Conservation (phyloP, 2,888 invertebrate species). For the Megamerina dolium region DNA sequence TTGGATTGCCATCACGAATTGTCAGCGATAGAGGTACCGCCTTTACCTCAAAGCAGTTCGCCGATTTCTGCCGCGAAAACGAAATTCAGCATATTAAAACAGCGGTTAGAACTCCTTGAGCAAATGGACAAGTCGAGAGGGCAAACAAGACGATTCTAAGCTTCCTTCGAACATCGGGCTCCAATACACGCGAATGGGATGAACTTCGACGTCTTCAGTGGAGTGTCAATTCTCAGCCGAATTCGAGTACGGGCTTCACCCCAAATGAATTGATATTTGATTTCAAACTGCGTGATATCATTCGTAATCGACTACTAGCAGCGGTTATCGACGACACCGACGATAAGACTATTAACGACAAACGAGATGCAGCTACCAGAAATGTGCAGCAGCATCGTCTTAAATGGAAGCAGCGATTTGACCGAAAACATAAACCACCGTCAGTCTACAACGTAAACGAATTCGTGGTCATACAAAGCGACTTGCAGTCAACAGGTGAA, state of each 20-base stretch:
- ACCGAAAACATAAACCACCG: slow-evolving; percentile 3
- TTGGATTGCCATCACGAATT: slow-evolving; percentile 26
- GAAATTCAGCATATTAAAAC: slow-evolving; percentile 15
- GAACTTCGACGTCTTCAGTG: slow-evolving; percentile 4
- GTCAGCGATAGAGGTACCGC: slow-evolving; percentile 25
- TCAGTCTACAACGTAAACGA: slow-evolving; percentile 3
- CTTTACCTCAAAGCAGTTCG: slow-evolving; percentile 22
- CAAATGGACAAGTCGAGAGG: slow-evolving; percentile 15
- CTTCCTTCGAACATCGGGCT: slow-evolving; percentile 20
- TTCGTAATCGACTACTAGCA: slow-evolving; percentile 7
- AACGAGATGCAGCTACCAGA: slow-evolving; percentile 5
- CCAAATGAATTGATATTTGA: slow-evolving; percentile 21
- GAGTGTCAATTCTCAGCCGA: slow-evolving; percentile 11
- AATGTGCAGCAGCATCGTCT: slow-evolving; percentile 12
- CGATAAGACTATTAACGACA: slow-evolving; percentile 6
- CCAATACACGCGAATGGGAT: slow-evolving; percentile 17
- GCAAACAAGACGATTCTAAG: slow-evolving; percentile 16
- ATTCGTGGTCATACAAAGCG: slow-evolving; percentile 8
- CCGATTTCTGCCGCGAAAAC: slow-evolving; percentile 12
- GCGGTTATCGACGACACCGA: slow-evolving; percentile 8
- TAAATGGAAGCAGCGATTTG: slow-evolving; percentile 16
- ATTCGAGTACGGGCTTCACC: slow-evolving; percentile 3
- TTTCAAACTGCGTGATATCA: slow-evolving; percentile 11
- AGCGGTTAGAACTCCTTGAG: slow-evolving; percentile 10
- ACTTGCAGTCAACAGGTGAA: slow-evolving; percentile 7